Evolutionary conservation across 2,113 vertebrate genomes (phyloP).

Genomic region (Spea multiplicata): DNA sequence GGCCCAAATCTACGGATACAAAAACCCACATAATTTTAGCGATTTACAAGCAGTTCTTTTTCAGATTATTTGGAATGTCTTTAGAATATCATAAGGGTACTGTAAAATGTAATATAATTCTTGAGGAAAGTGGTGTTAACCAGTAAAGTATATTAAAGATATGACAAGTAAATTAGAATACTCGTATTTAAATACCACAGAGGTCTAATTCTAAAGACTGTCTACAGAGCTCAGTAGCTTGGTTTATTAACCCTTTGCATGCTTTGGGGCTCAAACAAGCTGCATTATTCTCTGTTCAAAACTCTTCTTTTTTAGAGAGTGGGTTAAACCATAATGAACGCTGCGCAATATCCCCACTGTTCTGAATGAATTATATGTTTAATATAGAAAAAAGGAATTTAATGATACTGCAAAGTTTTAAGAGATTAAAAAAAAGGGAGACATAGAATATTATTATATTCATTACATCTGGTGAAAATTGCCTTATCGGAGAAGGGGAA

Average conservation of each 20-base stretch:
- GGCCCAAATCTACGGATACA: no score
- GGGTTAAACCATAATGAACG: conserved; percentile 34
- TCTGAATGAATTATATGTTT: conserved; percentile 45
- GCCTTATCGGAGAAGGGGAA: conserved; percentile 24
- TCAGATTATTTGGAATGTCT: neutral
- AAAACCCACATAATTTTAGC: neutral
- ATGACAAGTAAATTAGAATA: conserved; percentile 45
- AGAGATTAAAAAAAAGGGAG: conserved; percentile 44
- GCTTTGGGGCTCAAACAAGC: neutral
- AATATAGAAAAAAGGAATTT: conserved; percentile 48
- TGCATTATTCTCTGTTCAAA: neutral
- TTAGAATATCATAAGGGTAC: conserved; percentile 31
- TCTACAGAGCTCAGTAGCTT: conserved; percentile 12
- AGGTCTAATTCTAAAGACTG: conserved; percentile 39
- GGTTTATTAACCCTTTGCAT: conserved; percentile 33
- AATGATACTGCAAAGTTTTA: conserved; percentile 48
- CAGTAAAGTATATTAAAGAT: conserved; percentile 46
- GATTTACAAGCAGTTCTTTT: neutral
- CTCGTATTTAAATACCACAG: conserved; percentile 39
- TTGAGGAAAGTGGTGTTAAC: conserved; percentile 38
- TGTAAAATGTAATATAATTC: conserved; percentile 42
- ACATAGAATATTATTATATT: conserved; percentile 41
- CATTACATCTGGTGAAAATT: conserved; percentile 43
- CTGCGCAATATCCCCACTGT: conserved; percentile 42
- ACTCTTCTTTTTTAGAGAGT: neutral